Conservation (phyloP, 2,797 vertebrate species). For the Tokudaia muenninki region DNA sequence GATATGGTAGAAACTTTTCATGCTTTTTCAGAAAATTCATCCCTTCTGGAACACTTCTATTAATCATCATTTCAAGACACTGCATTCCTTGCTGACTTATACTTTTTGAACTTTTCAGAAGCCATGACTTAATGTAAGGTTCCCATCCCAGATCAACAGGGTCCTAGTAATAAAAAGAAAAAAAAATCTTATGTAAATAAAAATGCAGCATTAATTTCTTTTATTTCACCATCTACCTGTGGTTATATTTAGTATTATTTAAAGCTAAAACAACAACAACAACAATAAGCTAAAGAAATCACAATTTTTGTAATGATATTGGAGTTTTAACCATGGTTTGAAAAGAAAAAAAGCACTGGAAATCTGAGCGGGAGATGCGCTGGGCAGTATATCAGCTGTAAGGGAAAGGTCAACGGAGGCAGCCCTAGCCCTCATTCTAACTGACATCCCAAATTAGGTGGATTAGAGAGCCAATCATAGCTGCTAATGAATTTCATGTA, state of each 20-base stretch:
- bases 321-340: neutral
- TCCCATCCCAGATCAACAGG: conserved; percentile 84
- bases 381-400: rapidly evolving
- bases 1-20: conserved; percentile 75
- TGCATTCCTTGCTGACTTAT: conserved; percentile 68
- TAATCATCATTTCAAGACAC: conserved; percentile 77
- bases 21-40: conserved; percentile 76
- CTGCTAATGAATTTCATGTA: neutral
- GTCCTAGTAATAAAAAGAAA: conserved; percentile 72
- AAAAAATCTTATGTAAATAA: neutral
- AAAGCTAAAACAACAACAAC: neutral
- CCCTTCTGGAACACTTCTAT: conserved; percentile 77
- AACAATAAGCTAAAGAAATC: neutral
- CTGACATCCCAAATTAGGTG: neutral
- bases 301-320: neutral
- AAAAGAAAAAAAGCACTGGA: neutral
- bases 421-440: neutral
- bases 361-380: no score
- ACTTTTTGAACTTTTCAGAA: conserved; percentile 75
- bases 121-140: conserved; percentile 82
- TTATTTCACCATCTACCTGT: neutral
- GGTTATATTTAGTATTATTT: neutral
- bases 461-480: neutral
- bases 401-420: neutral
- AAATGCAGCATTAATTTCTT: neutral